These are phyloP conservation scores for Himalopsyche kuldschensis DNA, from an alignment of 2,888 invertebrate genomes.

Conservation along the genomic window DNA sequence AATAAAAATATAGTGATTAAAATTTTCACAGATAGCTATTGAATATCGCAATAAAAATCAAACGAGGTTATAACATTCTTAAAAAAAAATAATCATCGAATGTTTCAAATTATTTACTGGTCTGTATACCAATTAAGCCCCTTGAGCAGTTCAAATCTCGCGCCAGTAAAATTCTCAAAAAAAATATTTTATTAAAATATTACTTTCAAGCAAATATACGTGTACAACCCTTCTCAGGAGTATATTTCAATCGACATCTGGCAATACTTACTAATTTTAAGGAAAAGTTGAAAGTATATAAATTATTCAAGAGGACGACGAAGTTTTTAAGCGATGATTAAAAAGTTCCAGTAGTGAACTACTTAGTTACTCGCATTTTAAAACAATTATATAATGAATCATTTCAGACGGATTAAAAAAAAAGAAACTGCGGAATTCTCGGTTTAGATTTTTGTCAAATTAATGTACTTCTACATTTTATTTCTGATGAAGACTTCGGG, in stretches of 20 bases:
- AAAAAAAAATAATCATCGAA: neutral
- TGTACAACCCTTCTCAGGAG: neutral
- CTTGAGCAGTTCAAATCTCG: neutral
- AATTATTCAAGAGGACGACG: neutral
- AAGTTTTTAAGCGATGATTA: neutral
- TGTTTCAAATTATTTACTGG: neutral
- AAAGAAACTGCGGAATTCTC: no score
- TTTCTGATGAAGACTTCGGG: no score
- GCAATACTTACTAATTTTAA: neutral
- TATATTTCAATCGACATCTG: neutral
- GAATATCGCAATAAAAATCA: no score
- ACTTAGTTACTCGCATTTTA: neutral
- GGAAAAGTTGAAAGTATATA: neutral
- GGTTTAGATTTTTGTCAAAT: no score
- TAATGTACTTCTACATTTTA: no score
- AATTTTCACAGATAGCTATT: no score
- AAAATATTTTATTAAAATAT: neutral
- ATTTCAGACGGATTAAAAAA: neutral
- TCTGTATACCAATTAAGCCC: neutral
- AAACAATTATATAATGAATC: neutral
- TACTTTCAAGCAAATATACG: neutral
- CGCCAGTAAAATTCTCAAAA: neutral
- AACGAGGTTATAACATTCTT: no score
- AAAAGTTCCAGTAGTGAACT: neutral
- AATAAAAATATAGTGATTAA: no score